A percentile compares a stretch with the other conserved stretches of the same genome.
Evolutionary conservation across 2,888 invertebrate genomes (phyloP).

Genomic region (Patella depressa): DNA sequence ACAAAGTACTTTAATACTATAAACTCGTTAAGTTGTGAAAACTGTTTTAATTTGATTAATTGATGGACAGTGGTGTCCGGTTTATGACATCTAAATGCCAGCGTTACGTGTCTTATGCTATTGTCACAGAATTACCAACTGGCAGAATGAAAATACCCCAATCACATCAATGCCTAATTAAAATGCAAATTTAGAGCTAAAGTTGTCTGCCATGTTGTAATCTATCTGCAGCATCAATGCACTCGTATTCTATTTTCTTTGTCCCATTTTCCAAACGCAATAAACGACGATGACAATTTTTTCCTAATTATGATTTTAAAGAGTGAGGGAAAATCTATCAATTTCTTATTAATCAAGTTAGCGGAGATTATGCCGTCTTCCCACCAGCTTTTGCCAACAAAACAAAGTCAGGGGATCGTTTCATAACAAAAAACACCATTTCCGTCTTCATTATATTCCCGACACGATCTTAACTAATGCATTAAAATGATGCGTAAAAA

Average conservation of each 20-base stretch:
- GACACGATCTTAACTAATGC: too few species aligned
- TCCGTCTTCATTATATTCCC: too few species aligned
- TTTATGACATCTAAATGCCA: background rate
- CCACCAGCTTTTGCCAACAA: too few species aligned
- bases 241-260: background rate
- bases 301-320: background rate
- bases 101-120: background rate
- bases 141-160: background rate
- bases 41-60: too few species aligned
- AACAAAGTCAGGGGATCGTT: too few species aligned
- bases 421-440: too few species aligned
- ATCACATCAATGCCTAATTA: background rate
- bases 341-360: constrained; percentile 8
- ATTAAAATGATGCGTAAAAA: too few species aligned
- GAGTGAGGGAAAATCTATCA: background rate
- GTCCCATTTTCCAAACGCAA: background rate
- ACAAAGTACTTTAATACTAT: too few species aligned
- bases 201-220: background rate
- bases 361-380: background rate
- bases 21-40: too few species aligned
- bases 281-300: background rate
- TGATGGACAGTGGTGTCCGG: too few species aligned
- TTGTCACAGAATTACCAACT: background rate
- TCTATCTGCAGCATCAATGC: background rate
- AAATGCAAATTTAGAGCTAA: background rate